Base-by-base conservation (phyloP, 37 sponge, comb jelly and placozoan genomes). In the Spongilla lacustris region DNA sequence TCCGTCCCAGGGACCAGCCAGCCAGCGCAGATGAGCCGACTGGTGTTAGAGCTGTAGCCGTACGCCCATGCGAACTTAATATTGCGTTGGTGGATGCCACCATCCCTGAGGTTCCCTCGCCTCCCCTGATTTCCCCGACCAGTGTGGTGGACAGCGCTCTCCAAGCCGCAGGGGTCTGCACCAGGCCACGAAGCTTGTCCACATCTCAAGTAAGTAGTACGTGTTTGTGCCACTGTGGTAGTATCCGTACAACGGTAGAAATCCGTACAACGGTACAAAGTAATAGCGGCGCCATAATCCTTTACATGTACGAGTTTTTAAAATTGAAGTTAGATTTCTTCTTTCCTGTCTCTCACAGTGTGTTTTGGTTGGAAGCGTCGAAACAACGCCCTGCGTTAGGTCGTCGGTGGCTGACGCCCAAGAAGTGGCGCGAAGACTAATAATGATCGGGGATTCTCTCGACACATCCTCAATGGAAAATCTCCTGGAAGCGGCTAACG, bases 401-500 rank as follows among this genome's bases (percentile, higher is more conserved):
- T 48, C 41, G 11, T 36, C 33, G 28, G 29, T 0, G 0, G 28
- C 41, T 26, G 36, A 50, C 3, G 87, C 87, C 22, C 35, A 66
- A 19, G 69, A 19, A 67, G 82, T 88, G 22, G 88, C 88, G 0
- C 75, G 82, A 29, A 69, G 77, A 0, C 50, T 88, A 19, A 82
- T 77, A 58, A 30, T 23, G 21, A 75, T 82, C 26, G 88, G 88
- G 46, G 88, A 88, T 66, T 37, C 74, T 9, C 73, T 22, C 34
- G 84, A 80, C 0, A 26, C 74, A 5, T 31, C 73, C 22, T 24
- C 71, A 0, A 27, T 66, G 30, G 37, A 84, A 6, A 3, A 34
- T 0, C 33, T 21, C 4, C 71, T 66, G 9, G 32, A 74, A 23
- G 12, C 76, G 31, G 85, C 75, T 4, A 35, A 76, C 68, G 37